A percentile compares a stretch with the other conserved stretches of the same genome.
Conservation (phyloP, 2,113 vertebrate genomes). For the Nycticorax nycticorax region DNA sequence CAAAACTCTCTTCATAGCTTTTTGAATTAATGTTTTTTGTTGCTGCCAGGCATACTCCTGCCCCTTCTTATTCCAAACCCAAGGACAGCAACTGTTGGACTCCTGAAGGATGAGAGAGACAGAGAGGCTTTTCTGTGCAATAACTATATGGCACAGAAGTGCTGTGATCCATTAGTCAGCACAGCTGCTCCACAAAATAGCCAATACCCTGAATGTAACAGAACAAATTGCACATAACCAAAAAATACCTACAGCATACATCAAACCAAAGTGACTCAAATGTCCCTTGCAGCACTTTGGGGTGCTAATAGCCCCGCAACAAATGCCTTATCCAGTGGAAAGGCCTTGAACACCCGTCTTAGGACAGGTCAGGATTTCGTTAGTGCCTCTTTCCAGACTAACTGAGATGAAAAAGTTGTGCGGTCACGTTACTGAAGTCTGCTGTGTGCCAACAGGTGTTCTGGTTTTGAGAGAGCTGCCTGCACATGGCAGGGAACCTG, state of each 20-base stretch:
- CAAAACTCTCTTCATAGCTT: conserved; percentile 58
- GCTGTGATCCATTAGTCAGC: conserved; percentile 63
- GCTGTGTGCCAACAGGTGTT: background rate
- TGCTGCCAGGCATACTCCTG: conserved; percentile 18
- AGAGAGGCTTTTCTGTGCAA: conserved; percentile 57
- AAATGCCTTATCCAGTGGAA: conserved; percentile 11
- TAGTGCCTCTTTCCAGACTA: background rate
- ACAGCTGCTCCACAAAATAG: conserved; percentile 59
- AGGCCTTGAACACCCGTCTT: conserved; percentile 50
- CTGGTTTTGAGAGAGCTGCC: background rate
- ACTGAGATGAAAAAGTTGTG: background rate
- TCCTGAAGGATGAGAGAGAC: conserved; percentile 59
- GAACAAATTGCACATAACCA: conserved; percentile 69
- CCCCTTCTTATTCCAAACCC: conserved; percentile 41
- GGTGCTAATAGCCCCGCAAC: conserved; percentile 44
- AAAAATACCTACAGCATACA: conserved; percentile 65
- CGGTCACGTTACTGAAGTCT: background rate
- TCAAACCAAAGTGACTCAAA: conserved; percentile 60
- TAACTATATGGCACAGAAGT: conserved; percentile 52
- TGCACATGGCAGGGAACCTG: background rate
- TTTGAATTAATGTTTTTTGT: conserved; percentile 54
- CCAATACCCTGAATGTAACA: conserved; percentile 48
- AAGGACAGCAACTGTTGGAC: conserved; percentile 59
- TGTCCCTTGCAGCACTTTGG: background rate
- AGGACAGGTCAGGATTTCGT: background rate